Evolutionary conservation across 2,797 vertebrate species (phyloP).

Genomic region (Rhinoraja longicauda): DNA sequence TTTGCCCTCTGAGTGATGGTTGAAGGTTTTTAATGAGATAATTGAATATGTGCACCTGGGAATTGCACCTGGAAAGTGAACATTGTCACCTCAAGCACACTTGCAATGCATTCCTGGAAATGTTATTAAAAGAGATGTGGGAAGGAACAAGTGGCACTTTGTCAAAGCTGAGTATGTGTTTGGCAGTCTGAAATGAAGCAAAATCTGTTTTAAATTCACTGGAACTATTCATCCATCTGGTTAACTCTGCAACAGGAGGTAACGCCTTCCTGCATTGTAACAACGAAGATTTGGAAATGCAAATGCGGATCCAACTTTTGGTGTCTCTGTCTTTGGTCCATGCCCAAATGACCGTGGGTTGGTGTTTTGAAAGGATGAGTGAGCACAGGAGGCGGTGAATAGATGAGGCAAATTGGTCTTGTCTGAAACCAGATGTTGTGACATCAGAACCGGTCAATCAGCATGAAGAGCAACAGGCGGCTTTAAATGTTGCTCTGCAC

Average conservation of each 20-base stretch:
- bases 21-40: too few species aligned
- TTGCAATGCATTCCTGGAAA: not conserved
- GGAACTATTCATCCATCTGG: not conserved
- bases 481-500: too few species aligned
- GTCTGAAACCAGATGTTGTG: not conserved
- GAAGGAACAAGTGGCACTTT: not conserved
- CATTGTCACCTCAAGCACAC: not conserved
- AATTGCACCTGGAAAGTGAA: not conserved
- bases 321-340: not conserved
- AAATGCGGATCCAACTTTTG: not conserved
- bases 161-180: not conserved
- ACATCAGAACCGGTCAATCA: not conserved
- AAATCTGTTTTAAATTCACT: conserved; percentile 11
- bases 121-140: not conserved
- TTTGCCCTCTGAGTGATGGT: too few species aligned
- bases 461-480: not conserved
- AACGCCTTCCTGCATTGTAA: not conserved
- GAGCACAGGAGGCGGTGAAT: not conserved
- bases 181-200: not conserved
- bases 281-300: not conserved
- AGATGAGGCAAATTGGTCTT: not conserved
- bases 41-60: not conserved
- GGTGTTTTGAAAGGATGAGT: not conserved
- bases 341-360: not conserved
- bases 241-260: not conserved